Base-by-base conservation (phyloP, 2,113 vertebrate species). In the Lathamus discolor region DNA sequence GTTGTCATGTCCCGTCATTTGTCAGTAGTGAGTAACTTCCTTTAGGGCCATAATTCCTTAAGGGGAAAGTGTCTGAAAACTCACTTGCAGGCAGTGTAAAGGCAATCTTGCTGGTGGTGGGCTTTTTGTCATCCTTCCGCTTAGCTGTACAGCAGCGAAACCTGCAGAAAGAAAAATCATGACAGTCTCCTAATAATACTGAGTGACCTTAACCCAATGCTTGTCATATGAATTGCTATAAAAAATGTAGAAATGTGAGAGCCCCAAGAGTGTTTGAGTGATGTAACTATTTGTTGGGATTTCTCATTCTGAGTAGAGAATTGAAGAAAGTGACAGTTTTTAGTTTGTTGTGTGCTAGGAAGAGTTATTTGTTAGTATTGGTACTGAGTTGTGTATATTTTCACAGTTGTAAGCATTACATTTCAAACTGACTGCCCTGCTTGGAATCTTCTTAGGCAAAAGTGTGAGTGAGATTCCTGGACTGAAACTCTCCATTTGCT, bases 31-130 rank as follows among this genome's bases (percentile, higher is more conserved):
- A 11, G 46, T 31, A 79, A 37, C 43, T 33, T 66, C 24, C 59
- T 43, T 62, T 49, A 37, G 20, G 63, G 46, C 37, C 37, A 13
- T 46, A 62, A 68, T 70, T 14, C 49, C 41, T 17, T 16, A 8
- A 43, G 25, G 16, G 35, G 4, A 16, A 79, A 7, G 22, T 31
- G 28, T 35, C 37, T 75, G 37, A 80, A 90, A 84, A 94, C 97
- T 98, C 83, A 98, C 98, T 83, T 83, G 97, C 87, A 87, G 98
- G 97, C 86, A 98, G 96, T 5, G 63, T 95, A 88, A 98, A 98
- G 23, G 95, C 91, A 70, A 96, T 98, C 97, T 95, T 98, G 86
- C 97, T 98, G 11, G 92, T 97, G 54, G 95, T 94, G n/a, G 97
- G 90, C 79, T 97, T 98, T 88, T 91, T 97, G 64, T 97, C 97